Conservation (phyloP, 1,140 invertebrate species). For the Bicyclus anynana region DNA sequence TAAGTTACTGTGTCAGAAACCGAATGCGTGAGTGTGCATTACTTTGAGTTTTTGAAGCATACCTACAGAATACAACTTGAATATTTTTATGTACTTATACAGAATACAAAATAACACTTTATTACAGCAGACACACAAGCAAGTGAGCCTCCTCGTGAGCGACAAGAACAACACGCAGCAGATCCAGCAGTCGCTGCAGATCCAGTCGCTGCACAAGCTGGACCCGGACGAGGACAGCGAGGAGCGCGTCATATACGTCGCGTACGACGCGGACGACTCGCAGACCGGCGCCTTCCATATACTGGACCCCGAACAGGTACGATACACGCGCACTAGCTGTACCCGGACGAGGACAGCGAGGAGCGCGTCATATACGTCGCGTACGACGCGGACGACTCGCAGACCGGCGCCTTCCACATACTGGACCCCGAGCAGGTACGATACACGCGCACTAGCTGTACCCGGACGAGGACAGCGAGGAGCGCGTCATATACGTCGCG, state of each 20-base stretch:
- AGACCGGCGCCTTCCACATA: conserved; percentile 41
- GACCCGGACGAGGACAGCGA: conserved; percentile 16
- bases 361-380: conserved; percentile 59
- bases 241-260: conserved; percentile 56
- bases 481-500: conserved; percentile 57
- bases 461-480: conserved; percentile 20
- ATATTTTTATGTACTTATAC: too few relatives aligned
- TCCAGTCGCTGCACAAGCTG: neutral
- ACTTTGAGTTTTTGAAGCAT: too few relatives aligned
- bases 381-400: conserved; percentile 43
- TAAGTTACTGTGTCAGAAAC: too few relatives aligned
- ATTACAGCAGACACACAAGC: conserved; percentile 27
- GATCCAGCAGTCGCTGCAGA: neutral
- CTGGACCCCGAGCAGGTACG: conserved; percentile 45
- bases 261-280: conserved; percentile 45
- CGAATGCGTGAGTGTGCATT: too few relatives aligned
- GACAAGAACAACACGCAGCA: conserved; percentile 17
- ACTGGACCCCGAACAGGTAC: conserved; percentile 44
- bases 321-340: neutral
- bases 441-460: neutral
- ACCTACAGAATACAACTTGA: too few relatives aligned
- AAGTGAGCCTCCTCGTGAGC: conserved; percentile 45
- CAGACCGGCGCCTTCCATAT: conserved; percentile 42
- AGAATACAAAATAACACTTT: neutral
- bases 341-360: conserved; percentile 14